These are phyloP conservation scores for Xestia c-nigrum DNA, from an alignment of 2,888 invertebrate genomes.

Conservation along the genomic window DNA sequence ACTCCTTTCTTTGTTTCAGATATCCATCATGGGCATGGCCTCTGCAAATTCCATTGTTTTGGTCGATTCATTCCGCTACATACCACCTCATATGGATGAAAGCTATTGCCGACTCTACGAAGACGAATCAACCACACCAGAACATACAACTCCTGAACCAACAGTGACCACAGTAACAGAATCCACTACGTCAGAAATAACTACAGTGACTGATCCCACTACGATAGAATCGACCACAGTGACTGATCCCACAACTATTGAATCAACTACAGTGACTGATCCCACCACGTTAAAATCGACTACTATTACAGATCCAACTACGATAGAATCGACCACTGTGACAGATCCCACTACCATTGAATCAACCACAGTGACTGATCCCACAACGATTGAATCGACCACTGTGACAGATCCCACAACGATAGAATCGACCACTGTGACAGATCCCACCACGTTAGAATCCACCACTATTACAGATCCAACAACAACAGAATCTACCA, in stretches of 20 bases:
- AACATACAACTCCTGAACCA: no score
- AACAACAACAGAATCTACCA: neutral
- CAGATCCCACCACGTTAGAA: neutral
- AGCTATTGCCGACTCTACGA: neutral
- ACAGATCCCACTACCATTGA: no score
- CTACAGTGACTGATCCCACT: neutral
- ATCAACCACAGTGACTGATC: neutral
- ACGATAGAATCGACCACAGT: neutral
- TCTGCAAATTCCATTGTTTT: neutral
- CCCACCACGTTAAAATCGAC: neutral
- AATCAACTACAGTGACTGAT: neutral
- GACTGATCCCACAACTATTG: neutral
- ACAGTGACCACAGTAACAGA: no score
- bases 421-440: neutral
- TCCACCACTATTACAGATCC: neutral
- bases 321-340: neutral
- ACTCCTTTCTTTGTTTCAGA: neutral
- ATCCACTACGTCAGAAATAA: no score
- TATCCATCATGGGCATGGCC: neutral
- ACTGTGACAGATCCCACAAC: neutral
- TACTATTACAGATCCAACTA: neutral
- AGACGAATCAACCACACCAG: no score
- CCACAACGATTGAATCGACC: neutral
- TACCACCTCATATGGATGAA: neutral
- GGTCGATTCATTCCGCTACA: slow-evolving; percentile 4